Conservation (phyloP, 2,888 invertebrate genomes). For the Athalia circularis region DNA sequence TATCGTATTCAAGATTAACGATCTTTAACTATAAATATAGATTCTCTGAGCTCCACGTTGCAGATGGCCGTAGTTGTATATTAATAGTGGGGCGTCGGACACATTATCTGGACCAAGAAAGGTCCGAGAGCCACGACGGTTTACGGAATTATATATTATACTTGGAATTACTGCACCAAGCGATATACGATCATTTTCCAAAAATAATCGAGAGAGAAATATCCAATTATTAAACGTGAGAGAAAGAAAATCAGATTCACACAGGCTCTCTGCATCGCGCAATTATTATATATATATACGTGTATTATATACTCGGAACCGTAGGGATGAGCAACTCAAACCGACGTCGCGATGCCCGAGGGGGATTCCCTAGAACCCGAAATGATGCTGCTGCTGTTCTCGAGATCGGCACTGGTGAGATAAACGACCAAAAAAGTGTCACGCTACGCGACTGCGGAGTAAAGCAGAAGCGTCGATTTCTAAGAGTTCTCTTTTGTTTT, state of each 20-base stretch:
- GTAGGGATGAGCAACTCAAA: neutral
- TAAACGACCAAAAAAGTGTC: neutral
- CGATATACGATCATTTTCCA: no score
- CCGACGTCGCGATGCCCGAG: conserved; percentile 18
- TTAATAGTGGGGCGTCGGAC: neutral
- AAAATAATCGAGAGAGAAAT: neutral
- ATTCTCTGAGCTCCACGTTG: neutral
- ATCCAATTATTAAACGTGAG: neutral
- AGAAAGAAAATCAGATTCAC: neutral
- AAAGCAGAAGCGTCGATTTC: neutral
- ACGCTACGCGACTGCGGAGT: neutral
- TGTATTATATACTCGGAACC: no score
- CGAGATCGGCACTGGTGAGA: neutral
- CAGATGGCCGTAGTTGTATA: conserved; percentile 32
- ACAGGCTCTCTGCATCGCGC: neutral
- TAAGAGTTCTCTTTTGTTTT: neutral
- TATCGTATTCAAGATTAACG: conserved; percentile 18
- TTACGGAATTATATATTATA: neutral
- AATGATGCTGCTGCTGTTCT: neutral
- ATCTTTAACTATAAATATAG: conserved; percentile 29
- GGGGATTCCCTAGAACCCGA: conserved; percentile 26
- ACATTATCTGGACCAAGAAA: neutral
- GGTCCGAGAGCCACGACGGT: neutral
- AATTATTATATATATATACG: neutral
- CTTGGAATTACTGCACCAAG: neutral